Base-by-base conservation (phyloP, 2,888 invertebrate genomes). In the Rhagium mordax region DNA sequence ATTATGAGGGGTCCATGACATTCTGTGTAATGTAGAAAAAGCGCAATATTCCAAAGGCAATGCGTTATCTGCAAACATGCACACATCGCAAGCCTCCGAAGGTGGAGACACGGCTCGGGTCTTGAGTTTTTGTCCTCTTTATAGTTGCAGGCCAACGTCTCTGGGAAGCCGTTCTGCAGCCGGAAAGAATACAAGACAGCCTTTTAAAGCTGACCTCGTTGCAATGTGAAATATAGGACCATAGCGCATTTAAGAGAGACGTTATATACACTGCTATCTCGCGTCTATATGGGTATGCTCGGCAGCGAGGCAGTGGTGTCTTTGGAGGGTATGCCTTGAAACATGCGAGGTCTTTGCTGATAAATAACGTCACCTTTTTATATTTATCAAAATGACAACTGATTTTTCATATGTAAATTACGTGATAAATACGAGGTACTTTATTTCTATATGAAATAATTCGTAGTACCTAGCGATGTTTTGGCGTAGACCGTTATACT, bases 161-260 rank as follows among this genome's bases (percentile, higher is more conserved):
- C 64, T 59, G 61, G 70, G 62, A 73, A 64, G 73, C 70, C 65
- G 68, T 65, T 62, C 70, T 60, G 61, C 68, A 27, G 41, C 57
- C 60, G 70, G 62, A 73, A 73, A 65, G 70, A 73, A 60, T 69
- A 70, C 64, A 69, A 73, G 70, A 65, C 73, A 48, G 65, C 65
- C 62, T 70, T 73, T 73, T 69, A 72, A 69, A 65, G 73, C 64
- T 73, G 73, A 73, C 73, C 70, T 73, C 70, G 73, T 70, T 70
- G 70, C 70, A 59, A 65, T 29, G 60, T 70, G 70, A 65, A 70
- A 64, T 72, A 72, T 69, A 57, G 72, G 64, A 64, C 72, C 68
- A 47, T 69, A 57, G 61, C 62, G 70, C 70, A 65, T 70, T 53
- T 64, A 47, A 68, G 59, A 72, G 57, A 72, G 72, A 72, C 69